Evolutionary conservation across 2,113 vertebrate genomes (phyloP).

Genomic region (Reinhardtius hippoglossoides): DNA sequence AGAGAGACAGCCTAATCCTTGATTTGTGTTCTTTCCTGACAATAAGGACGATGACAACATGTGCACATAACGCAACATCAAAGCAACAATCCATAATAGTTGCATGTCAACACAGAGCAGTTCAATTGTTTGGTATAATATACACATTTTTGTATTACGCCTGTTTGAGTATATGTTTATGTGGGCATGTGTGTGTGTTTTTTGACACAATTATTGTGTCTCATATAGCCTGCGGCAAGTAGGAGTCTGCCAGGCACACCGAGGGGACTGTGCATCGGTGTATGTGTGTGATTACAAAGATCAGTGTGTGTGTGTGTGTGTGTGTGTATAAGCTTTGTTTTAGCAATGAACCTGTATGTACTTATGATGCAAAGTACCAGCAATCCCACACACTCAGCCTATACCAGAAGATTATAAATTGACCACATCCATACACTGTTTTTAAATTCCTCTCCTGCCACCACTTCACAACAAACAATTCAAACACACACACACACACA

Average conservation of each 20-base stretch:
- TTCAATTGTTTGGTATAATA: constrained; percentile 48
- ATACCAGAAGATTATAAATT: constrained; percentile 8
- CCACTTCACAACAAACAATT: neutral
- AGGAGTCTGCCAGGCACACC: constrained; percentile 47
- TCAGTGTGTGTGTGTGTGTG: neutral
- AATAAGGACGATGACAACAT: constrained; percentile 52
- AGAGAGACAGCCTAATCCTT: constrained; percentile 38
- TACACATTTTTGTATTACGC: constrained; percentile 32
- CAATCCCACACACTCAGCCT: constrained; percentile 48
- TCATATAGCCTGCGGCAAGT: constrained; percentile 46
- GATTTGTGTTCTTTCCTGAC: constrained; percentile 37
- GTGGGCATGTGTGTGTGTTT: neutral
- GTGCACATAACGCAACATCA: constrained; percentile 67
- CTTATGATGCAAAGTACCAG: constrained; percentile 68
- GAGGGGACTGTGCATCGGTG: constrained; percentile 7
- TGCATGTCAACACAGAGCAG: constrained; percentile 31
- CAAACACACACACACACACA: neutral
- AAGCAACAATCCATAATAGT: constrained; percentile 58
- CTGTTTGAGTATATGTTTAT: constrained; percentile 4
- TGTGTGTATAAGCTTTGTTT: constrained; percentile 30
- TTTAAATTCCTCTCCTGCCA: neutral
- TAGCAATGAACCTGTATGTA: constrained; percentile 34
- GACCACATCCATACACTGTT: constrained; percentile 16
- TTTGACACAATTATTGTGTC: constrained; percentile 30
- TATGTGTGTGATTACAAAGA: neutral